Percentiles rank a stretch among this genome's conserved stretches.
Evolutionary conservation across 2,797 vertebrate genomes (phyloP).

Genomic region (Linurgus olivaceus): DNA sequence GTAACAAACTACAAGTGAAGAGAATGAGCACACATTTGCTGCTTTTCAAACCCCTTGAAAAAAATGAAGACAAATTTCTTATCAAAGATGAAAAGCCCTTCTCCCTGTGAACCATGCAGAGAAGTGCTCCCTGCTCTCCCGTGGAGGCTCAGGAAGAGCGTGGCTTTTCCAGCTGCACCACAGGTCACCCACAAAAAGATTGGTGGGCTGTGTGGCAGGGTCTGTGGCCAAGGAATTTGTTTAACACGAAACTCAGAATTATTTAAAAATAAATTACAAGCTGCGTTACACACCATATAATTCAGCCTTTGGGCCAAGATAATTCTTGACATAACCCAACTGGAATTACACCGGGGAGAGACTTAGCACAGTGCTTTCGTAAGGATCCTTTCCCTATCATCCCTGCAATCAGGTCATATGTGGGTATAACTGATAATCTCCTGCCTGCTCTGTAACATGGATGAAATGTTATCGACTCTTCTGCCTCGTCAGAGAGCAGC

Average conservation of each 20-base stretch:
- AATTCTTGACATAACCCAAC: slow-evolving; percentile 24
- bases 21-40: background rate
- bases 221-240: background rate
- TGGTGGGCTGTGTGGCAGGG: background rate
- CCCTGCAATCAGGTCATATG: background rate
- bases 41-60: background rate
- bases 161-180: background rate
- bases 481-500: background rate
- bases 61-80: background rate
- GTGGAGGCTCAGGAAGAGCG: background rate
- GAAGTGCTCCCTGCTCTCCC: background rate
- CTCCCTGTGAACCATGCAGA: fast-evolving
- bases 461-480: background rate
- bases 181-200: background rate
- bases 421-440: background rate
- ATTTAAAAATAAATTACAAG: slow-evolving; percentile 14
- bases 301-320: background rate
- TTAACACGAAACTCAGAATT: background rate
- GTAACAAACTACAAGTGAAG: background rate
- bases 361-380: background rate
- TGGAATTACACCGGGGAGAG: background rate
- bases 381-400: background rate
- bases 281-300: background rate
- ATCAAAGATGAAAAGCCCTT: background rate
- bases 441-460: background rate